These are phyloP conservation scores for Brachylomia viminalis DNA, from an alignment of 2,888 invertebrate genomes.

Conservation along the genomic window DNA sequence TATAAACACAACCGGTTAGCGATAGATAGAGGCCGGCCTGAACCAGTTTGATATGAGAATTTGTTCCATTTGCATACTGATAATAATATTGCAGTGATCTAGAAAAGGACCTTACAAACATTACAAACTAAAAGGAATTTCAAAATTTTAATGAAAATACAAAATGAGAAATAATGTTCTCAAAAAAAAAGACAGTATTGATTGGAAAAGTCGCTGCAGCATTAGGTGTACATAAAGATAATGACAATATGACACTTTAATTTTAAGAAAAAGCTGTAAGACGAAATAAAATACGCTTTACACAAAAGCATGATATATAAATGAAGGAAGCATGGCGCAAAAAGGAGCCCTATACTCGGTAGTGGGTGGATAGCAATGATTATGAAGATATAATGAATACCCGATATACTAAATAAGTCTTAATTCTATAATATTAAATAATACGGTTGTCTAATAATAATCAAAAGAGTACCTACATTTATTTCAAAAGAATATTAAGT, in stretches of 20 bases:
- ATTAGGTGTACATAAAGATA: neutral
- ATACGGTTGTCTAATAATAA: conserved; percentile 14
- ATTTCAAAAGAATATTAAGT: conserved; percentile 50
- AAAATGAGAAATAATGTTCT: neutral
- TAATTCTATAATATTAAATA: conserved; percentile 25
- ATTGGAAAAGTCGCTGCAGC: neutral
- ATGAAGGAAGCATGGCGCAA: neutral
- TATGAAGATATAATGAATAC: neutral
- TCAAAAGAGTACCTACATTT: conserved; percentile 20
- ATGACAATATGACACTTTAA: neutral
- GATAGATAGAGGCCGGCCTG: conserved; percentile 6
- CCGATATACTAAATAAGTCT: neutral
- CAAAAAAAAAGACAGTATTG: neutral
- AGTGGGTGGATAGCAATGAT: no score
- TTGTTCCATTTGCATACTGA: conserved; percentile 28
- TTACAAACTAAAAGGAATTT: neutral
- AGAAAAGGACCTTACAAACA: neutral
- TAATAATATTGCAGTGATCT: conserved; percentile 9
- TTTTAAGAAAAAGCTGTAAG: neutral
- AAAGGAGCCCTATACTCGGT: neutral
- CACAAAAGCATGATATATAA: neutral
- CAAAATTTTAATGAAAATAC: neutral
- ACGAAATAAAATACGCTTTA: neutral
- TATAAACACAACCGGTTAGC: conserved; percentile 36
- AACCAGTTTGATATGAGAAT: conserved; percentile 27